Conservation (phyloP, 2,888 invertebrate species). For the Pemphredon lugubris region DNA sequence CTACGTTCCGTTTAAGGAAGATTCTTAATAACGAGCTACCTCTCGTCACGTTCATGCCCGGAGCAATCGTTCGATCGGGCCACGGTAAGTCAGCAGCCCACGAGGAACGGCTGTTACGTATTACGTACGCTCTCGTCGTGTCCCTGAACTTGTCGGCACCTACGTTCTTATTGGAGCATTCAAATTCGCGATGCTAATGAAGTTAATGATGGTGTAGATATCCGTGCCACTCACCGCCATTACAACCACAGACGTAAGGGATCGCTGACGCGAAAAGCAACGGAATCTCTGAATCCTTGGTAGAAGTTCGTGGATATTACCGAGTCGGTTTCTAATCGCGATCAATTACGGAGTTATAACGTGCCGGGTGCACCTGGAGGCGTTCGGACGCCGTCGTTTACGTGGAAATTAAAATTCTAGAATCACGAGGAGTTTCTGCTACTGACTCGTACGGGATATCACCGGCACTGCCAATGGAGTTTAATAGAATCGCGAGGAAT, state of each 20-base stretch:
- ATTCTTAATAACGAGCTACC: conserved; percentile 63
- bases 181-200: conserved; percentile 20
- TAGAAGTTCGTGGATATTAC: conserved; percentile 43
- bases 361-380: conserved; percentile 17
- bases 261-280: not conserved
- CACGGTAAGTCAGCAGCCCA: conserved; percentile 24
- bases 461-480: too few species aligned
- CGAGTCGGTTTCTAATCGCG: conserved; percentile 43
- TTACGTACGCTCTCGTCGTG: conserved; percentile 1
- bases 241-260: not conserved
- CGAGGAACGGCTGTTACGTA: too few species aligned
- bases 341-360: conserved; percentile 38
- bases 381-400: conserved; percentile 31
- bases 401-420: conserved; percentile 43
- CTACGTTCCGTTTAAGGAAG: conserved; percentile 64
- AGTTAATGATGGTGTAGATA: conserved; percentile 27
- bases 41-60: conserved; percentile 54
- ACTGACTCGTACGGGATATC: too few species aligned
- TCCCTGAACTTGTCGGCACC: conserved; percentile 45
- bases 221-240: conserved; percentile 7
- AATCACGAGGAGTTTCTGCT: too few species aligned
- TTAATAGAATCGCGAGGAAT: too few species aligned
- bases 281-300: conserved; percentile 43
- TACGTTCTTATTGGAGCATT: not conserved
- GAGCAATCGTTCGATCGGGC: conserved; percentile 53